These are phyloP conservation scores for Trichechus manatus DNA, from an alignment of 2,113 vertebrate species.

Conservation along the genomic window DNA sequence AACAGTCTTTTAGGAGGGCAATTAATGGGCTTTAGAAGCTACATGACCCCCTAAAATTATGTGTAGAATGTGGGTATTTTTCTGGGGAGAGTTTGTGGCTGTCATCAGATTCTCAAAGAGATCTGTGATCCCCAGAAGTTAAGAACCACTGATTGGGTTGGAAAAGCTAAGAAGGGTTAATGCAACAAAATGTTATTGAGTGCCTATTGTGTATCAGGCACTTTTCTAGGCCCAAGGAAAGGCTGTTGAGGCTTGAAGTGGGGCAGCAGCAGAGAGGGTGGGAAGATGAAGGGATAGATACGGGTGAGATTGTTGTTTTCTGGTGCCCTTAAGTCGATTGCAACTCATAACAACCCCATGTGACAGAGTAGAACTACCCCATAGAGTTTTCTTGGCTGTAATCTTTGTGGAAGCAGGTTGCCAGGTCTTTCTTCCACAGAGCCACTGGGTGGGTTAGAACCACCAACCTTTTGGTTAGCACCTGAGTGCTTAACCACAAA, in stretches of 20 bases:
- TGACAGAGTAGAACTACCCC: neutral
- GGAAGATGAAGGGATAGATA: neutral
- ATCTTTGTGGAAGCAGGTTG: neutral
- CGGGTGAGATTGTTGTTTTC: neutral
- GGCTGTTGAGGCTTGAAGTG: neutral
- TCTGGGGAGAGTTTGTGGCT: neutral
- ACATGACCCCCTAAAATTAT: neutral
- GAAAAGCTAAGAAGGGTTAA: neutral
- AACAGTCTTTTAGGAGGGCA: neutral
- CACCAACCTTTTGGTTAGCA: neutral
- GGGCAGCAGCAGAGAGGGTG: neutral
- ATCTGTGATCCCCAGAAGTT: neutral
- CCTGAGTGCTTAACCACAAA: neutral
- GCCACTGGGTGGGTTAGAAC: neutral
- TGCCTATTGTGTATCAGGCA: neutral
- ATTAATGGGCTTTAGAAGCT: neutral
- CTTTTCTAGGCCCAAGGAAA: neutral
- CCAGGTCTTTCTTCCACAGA: neutral
- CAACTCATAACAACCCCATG: neutral
- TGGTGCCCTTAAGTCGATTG: too few species aligned
- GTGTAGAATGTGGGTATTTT: neutral
- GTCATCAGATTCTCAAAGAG: neutral
- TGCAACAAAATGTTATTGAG: neutral
- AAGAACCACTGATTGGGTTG: neutral
- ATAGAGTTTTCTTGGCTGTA: neutral